These are phyloP conservation scores for Sigmodon hispidus DNA, from an alignment of 2,113 vertebrate genomes.

Conservation along the genomic window DNA sequence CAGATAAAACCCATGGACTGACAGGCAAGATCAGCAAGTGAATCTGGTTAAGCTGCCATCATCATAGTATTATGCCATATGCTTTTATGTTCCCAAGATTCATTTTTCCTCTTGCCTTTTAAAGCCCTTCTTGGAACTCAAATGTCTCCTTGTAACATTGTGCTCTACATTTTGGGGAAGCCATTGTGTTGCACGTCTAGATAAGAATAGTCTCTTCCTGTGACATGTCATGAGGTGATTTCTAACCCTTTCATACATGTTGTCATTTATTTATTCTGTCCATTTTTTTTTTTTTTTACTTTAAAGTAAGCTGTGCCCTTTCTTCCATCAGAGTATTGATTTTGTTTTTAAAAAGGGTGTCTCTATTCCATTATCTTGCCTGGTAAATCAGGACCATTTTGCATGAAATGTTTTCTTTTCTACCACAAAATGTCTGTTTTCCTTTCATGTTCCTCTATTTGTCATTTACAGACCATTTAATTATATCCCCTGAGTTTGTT, in stretches of 20 bases:
- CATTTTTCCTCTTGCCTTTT: not conserved
- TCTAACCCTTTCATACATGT: not conserved
- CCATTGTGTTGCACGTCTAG: not conserved
- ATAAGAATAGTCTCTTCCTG: not conserved
- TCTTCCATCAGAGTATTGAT: slow-evolving; percentile 43
- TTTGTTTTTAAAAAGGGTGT: slow-evolving; percentile 50
- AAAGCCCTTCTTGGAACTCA: not conserved
- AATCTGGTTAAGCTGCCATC: not conserved
- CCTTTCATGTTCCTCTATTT: slow-evolving; percentile 29
- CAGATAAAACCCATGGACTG: not conserved
- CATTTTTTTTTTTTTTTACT: slow-evolving; percentile 52
- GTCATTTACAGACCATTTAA: slow-evolving; percentile 33
- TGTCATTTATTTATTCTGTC: not conserved
- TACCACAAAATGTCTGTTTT: slow-evolving; percentile 46
- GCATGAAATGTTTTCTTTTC: not conserved
- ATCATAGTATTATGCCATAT: too few species aligned
- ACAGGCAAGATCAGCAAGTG: not conserved
- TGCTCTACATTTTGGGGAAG: not conserved
- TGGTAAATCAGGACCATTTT: slow-evolving; percentile 48
- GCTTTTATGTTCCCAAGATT: not conserved
- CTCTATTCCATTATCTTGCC: slow-evolving; percentile 31
- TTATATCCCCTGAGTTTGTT: slow-evolving; percentile 33
- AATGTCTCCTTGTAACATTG: not conserved
- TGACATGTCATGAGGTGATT: slow-evolving; percentile 33
- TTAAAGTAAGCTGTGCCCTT: slow-evolving; percentile 27